These are phyloP conservation scores for Boleophthalmus pectinirostris DNA, from an alignment of 2,113 vertebrate species.

Conservation along the genomic window DNA sequence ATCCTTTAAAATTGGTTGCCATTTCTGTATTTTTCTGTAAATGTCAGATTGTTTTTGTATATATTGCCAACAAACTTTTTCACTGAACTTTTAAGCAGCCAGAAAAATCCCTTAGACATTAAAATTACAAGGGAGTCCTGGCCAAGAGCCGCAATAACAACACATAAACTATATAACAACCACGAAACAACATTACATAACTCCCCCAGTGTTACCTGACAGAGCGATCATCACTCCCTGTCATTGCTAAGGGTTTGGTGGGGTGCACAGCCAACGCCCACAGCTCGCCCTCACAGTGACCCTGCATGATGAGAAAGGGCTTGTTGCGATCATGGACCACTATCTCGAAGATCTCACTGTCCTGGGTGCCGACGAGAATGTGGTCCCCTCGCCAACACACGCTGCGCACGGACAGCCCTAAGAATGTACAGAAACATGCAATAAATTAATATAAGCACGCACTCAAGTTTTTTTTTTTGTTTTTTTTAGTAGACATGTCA, in stretches of 20 bases:
- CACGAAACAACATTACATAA: neutral
- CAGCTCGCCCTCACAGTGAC: constrained; percentile 97
- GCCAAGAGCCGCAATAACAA: neutral
- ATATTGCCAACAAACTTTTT: neutral
- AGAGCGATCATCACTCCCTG: constrained; percentile 96
- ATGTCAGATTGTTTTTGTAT: too few species aligned
- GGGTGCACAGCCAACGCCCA: constrained; percentile 98
- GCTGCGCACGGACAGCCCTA: constrained; percentile 95
- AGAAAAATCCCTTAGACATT: neutral
- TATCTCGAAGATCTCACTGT: constrained; percentile 98
- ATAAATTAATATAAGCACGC: constrained; percentile 7
- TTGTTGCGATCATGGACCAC: constrained; percentile 98
- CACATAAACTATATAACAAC: neutral
- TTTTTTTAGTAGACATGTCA: neutral
- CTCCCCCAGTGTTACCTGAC: constrained; percentile 81
- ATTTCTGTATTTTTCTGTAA: too few species aligned
- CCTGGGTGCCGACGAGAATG: constrained; percentile 96
- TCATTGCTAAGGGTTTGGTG: constrained; percentile 96
- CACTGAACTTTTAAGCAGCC: neutral
- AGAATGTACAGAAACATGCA: constrained; percentile 17
- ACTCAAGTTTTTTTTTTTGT: neutral
- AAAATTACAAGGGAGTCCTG: neutral
- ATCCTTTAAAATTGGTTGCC: too few species aligned
- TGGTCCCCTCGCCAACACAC: constrained; percentile 98
- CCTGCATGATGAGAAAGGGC: constrained; percentile 99